Percentiles rank a stretch among this genome's conserved stretches.
Evolutionary conservation across 1,140 invertebrate genomes (phyloP).

Genomic region (Rhagoletis pomonella): DNA sequence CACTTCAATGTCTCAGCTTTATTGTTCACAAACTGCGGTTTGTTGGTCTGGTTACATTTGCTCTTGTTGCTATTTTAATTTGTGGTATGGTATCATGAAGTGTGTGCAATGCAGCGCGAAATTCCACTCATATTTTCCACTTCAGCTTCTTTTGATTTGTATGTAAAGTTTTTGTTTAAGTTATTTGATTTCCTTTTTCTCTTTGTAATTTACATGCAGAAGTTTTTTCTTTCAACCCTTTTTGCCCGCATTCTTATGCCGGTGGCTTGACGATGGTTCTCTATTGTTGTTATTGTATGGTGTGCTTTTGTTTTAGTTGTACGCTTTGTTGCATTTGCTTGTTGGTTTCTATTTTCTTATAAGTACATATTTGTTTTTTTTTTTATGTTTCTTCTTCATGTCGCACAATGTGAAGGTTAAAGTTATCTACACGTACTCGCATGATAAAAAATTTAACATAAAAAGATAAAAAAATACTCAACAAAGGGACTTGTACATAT

Average conservation of each 20-base stretch:
- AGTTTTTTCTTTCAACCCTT: neutral
- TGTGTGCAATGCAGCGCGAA: slow-evolving; percentile 52
- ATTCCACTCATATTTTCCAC: slow-evolving; percentile 52
- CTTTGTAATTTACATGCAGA: slow-evolving; percentile 36
- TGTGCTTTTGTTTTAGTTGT: neutral
- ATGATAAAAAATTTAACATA: neutral
- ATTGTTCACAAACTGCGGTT: slow-evolving; percentile 25
- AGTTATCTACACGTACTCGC: neutral
- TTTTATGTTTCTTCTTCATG: neutral
- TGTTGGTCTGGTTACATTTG: neutral
- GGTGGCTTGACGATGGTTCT: slow-evolving; percentile 18
- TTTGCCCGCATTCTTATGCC: neutral
- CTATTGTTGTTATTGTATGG: slow-evolving; percentile 13
- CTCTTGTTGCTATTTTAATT: slow-evolving; percentile 34
- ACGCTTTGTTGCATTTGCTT: slow-evolving; percentile 28
- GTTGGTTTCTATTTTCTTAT: slow-evolving; percentile 2
- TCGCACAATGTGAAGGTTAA: slow-evolving; percentile 48
- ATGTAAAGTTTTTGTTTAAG: neutral
- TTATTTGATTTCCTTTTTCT: neutral
- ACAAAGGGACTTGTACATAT: slow-evolving; percentile 31
- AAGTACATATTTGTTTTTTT: no score
- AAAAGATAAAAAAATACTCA: neutral
- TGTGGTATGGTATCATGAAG: slow-evolving; percentile 47
- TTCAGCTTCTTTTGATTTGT: slow-evolving; percentile 40
- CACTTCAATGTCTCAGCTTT: neutral